Evolutionary conservation across 1,140 invertebrate species (phyloP), one percentile per base, ranked within the genome.

Genomic region (Camponotus floridanus): DNA sequence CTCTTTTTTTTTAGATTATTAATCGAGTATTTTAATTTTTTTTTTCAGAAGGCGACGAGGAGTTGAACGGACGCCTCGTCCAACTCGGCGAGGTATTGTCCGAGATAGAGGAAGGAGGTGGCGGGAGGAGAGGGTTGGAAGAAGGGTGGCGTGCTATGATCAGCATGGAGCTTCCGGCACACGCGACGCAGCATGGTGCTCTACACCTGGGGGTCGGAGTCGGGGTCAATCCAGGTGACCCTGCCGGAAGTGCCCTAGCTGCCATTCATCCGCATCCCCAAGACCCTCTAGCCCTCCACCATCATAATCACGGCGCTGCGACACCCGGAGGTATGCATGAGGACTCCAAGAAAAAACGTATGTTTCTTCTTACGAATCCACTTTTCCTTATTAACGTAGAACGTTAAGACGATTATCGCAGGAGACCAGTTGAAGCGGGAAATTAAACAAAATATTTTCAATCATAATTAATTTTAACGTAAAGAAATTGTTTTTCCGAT

Each of bases 281-380:
- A 78, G 94, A 95, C 70, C 78, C 92, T 39, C 59, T 95, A 80
- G 90, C 89, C 61, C 92, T 94, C 76, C 94, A 94, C 81, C 94
- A 94, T 90, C 94, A 94, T 62, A 93, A 92, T 91, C 92, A 94
- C 67, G 91, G 90, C n/a, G 90, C 90, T 76, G 80, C 92, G 39
- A 93, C 93, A 90, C 89, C 92, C 80, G 94, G 94, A 95, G 94
- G 94, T 94, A 94, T 94, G 93, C 87, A 93, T 92, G 94, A 95
- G 93, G 93, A 95, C 74, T 93, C 93, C 90, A 93, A 94, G 93
- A 95, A 94, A 92, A 94, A 95, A 94, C 94, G 94, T 95, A 95
- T 88, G 94, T 95, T 94, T 95, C 91, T 93, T 94, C 92, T 93
- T 92, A 92, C 86, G 92, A 94, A 91, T 93, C 91, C 92, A 87